phyloP scores from a whole-genome alignment of 2,888 invertebrate genomes.

The Lagria hirta region DNA sequence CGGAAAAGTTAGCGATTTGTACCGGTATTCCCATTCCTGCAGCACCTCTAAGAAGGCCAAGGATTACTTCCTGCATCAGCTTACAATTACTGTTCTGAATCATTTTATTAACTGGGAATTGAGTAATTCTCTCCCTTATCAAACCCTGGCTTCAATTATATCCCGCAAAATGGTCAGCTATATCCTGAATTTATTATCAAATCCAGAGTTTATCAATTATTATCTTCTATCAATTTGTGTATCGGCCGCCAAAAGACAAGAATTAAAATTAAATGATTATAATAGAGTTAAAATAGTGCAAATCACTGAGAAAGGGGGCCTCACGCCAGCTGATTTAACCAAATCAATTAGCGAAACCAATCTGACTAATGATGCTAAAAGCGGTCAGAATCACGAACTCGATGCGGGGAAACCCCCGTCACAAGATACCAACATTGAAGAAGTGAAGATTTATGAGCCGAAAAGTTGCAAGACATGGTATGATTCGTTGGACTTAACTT shows the following conservation, averaged over 20 bases:
- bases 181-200: conserved; percentile 55
- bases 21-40: conserved; percentile 54
- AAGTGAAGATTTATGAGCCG: conserved; percentile 56
- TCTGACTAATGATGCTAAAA: conserved; percentile 1
- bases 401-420: background rate
- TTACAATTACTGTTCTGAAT: conserved; percentile 60
- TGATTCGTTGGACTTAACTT: conserved; percentile 62
- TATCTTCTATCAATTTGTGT: conserved; percentile 35
- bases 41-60: conserved; percentile 54
- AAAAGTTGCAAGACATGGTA: conserved; percentile 60
- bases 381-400: conserved; percentile 3
- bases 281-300: conserved; percentile 15
- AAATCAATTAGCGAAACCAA: conserved; percentile 9
- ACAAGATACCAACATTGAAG: conserved; percentile 38
- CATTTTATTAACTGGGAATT: conserved; percentile 69
- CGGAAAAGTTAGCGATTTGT: conserved; percentile 55
- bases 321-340: conserved; percentile 4
- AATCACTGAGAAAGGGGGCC: conserved; percentile 9
- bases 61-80: conserved; percentile 62
- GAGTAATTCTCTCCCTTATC: conserved; percentile 67
- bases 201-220: conserved; percentile 58
- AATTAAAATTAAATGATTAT: conserved; percentile 5
- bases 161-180: conserved; percentile 61
- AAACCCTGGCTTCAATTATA: conserved; percentile 62
- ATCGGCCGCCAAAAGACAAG: conserved; percentile 3